phyloP scores from a whole-genome alignment of 1,140 invertebrate genomes.

The Cherax destructor region DNA sequence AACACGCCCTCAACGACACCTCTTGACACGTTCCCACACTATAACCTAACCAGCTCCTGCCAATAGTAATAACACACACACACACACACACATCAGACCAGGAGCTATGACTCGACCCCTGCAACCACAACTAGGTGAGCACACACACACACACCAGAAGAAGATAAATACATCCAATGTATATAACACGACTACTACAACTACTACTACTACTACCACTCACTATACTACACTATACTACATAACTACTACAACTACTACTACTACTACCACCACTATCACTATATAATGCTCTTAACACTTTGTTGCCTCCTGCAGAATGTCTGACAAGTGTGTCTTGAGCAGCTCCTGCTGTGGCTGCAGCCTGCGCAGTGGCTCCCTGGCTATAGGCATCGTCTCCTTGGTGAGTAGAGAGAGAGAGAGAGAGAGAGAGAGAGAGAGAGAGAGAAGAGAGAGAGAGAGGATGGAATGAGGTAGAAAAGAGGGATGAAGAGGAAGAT shows the following conservation, averaged over 20 bases:
- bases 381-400: conserved; percentile 42
- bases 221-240: neutral
- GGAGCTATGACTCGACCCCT: conserved; percentile 2
- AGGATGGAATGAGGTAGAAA: too few relatives aligned
- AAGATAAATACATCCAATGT: neutral
- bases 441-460: too few relatives aligned
- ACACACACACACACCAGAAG: neutral
- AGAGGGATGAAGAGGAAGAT: too few relatives aligned
- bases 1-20: too few relatives aligned
- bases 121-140: conserved; percentile 38
- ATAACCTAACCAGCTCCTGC: too few relatives aligned
- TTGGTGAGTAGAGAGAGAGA: conserved; percentile 19
- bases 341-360: conserved; percentile 52
- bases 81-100: neutral
- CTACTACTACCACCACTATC: too few relatives aligned
- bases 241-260: too few relatives aligned
- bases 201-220: neutral
- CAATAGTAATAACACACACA: too few relatives aligned
- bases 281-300: neutral
- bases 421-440: too few relatives aligned
- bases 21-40: too few relatives aligned
- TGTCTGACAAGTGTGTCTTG: conserved; percentile 51
- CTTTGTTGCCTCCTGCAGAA: neutral
- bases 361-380: conserved; percentile 42
- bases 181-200: neutral